These are phyloP conservation scores for Psococerastis gibbosa DNA, from an alignment of 2,888 invertebrate species.

Conservation along the genomic window DNA sequence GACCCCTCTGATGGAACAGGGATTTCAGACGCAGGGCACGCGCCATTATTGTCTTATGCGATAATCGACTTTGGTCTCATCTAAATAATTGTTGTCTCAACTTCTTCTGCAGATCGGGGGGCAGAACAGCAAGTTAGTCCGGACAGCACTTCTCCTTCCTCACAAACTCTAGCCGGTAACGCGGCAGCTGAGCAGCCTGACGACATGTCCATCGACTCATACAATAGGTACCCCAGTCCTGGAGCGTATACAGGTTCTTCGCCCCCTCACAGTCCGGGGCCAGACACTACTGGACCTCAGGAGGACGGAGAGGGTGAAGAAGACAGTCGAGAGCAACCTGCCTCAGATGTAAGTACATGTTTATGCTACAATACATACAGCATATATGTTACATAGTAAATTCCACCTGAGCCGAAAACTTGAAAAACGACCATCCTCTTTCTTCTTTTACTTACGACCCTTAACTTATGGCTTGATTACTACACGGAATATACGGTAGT, in stretches of 20 bases:
- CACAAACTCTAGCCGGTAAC: constrained; percentile 1
- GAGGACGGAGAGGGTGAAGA: constrained; percentile 28
- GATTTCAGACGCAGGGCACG: too few relatives aligned
- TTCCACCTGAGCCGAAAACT: too few relatives aligned
- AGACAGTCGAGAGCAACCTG: constrained; percentile 22
- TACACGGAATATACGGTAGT: too few relatives aligned
- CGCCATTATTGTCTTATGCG: too few relatives aligned
- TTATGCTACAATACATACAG: too few relatives aligned
- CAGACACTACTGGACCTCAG: constrained; percentile 21
- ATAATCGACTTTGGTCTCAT: too few relatives aligned
- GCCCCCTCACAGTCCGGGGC: constrained; percentile 21
- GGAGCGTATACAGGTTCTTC: constrained; percentile 20
- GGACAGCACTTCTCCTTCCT: constrained; percentile 69
- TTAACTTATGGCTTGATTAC: too few relatives aligned
- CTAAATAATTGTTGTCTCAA: too few relatives aligned
- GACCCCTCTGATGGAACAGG: too few relatives aligned
- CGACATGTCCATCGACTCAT: constrained; percentile 6
- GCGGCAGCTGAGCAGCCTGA: constrained; percentile 9
- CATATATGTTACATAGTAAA: too few relatives aligned
- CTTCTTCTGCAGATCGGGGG: background rate
- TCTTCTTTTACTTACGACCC: too few relatives aligned
- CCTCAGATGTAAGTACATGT: background rate
- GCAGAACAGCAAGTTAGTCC: constrained; percentile 53
- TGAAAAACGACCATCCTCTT: too few relatives aligned
- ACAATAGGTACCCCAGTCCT: background rate